Conservation (phyloP, 2,888 invertebrate species). For the Blera fallax region DNA sequence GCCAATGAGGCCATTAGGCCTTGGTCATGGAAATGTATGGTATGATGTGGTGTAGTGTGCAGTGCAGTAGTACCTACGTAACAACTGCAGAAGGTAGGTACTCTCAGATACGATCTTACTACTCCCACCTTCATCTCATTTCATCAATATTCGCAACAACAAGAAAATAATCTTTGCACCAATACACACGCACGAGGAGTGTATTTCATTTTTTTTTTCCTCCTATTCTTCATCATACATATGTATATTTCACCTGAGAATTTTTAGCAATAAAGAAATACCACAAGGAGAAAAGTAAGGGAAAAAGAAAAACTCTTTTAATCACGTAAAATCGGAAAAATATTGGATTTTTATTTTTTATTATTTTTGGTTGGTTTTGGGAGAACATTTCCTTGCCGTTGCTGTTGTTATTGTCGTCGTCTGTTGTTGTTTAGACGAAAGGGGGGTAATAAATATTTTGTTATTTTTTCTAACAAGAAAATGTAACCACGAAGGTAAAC, state of each 20-base stretch:
- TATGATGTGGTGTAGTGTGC: slow-evolving; percentile 9
- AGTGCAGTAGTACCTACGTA: slow-evolving; percentile 29
- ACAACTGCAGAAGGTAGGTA: slow-evolving; percentile 46
- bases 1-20: slow-evolving; percentile 66
- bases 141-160: slow-evolving; percentile 52
- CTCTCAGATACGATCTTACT: slow-evolving; percentile 42
- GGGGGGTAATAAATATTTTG: slow-evolving; percentile 34
- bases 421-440: not conserved
- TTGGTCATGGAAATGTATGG: slow-evolving; percentile 41
- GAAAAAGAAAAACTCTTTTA: not conserved
- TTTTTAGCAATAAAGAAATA: not conserved
- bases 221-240: slow-evolving; percentile 41
- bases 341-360: not conserved
- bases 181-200: slow-evolving; percentile 19
- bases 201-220: slow-evolving; percentile 7
- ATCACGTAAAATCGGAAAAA: slow-evolving; percentile 11
- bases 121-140: slow-evolving; percentile 58
- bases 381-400: not conserved
- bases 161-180: slow-evolving; percentile 36
- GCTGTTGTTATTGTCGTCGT: slow-evolving; percentile 29
- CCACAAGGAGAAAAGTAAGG: not conserved
- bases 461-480: slow-evolving; percentile 60
- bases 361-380: too few species aligned
- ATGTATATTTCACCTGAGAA: slow-evolving; percentile 60
- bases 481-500: slow-evolving; percentile 71